A percentile compares a stretch with the other conserved stretches of the same genome.
Evolutionary conservation across 2,888 invertebrate genomes (phyloP).

Genomic region (Sphinx pinastri): DNA sequence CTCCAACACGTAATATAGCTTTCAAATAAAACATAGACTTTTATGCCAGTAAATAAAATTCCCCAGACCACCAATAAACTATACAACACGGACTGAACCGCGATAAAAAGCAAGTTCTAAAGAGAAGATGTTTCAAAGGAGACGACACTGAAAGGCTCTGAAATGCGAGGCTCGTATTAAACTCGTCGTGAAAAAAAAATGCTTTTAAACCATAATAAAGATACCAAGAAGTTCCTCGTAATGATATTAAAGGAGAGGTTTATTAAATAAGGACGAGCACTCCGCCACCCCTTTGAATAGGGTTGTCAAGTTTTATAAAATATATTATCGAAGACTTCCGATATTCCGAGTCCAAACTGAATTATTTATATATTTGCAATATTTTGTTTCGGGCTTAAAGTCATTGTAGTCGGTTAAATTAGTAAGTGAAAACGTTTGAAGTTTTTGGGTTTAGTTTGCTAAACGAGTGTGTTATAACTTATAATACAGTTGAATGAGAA

Average conservation of each 20-base stretch:
- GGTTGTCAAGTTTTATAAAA: background rate
- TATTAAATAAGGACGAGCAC: slow-evolving; percentile 6
- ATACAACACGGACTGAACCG: background rate
- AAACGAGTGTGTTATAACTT: too few species aligned
- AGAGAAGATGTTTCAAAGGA: background rate
- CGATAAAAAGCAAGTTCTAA: background rate
- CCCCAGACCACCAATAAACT: too few species aligned
- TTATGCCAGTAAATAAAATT: too few species aligned
- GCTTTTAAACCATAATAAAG: slow-evolving; percentile 16
- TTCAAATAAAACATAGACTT: too few species aligned
- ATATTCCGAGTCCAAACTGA: too few species aligned
- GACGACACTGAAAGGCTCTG: slow-evolving; percentile 5
- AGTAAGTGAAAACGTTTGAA: too few species aligned
- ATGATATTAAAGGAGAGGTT: background rate
- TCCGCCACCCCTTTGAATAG: background rate
- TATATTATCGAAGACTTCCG: background rate
- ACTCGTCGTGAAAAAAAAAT: background rate
- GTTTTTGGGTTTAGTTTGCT: too few species aligned
- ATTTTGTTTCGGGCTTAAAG: too few species aligned
- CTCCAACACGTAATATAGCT: too few species aligned
- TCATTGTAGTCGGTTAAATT: too few species aligned
- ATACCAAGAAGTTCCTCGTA: background rate
- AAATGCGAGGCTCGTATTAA: slow-evolving; percentile 4
- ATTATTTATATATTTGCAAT: too few species aligned
- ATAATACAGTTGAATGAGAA: too few species aligned